Percentiles rank a stretch among this genome's conserved stretches.
Conservation (phyloP, 2,888 invertebrate species). For the Lymantria dispar region DNA sequence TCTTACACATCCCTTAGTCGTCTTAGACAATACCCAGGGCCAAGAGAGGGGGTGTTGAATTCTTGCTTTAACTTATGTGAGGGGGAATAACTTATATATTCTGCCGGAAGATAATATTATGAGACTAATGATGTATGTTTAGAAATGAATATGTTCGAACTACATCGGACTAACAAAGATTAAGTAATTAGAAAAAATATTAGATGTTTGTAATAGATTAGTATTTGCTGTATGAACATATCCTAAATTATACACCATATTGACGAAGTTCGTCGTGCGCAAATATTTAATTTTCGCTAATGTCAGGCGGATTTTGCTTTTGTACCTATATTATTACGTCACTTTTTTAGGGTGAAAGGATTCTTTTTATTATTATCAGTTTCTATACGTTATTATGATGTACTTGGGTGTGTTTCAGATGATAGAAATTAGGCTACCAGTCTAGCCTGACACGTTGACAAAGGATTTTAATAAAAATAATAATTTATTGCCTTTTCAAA, state of each 20-base stretch:
- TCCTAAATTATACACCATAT: slow-evolving; percentile 23
- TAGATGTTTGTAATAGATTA: neutral
- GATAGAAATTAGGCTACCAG: no score
- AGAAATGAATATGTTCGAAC: neutral
- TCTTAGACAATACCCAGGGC: no score
- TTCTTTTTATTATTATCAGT: no score
- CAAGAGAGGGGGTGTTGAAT: no score
- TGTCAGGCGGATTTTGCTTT: slow-evolving; percentile 58
- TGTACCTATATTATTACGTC: slow-evolving; percentile 52
- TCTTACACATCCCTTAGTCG: no score
- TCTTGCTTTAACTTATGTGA: no score
- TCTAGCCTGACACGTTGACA: no score
- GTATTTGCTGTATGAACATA: slow-evolving; percentile 13
- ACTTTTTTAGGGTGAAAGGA: slow-evolving; percentile 42
- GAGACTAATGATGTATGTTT: neutral
- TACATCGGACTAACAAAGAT: neutral
- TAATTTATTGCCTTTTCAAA: no score
- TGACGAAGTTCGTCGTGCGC: slow-evolving; percentile 35
- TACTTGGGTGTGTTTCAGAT: no score
- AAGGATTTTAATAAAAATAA: no score
- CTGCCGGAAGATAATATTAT: neutral
- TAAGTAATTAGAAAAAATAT: neutral
- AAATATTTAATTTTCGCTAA: slow-evolving; percentile 54
- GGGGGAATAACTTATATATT: no score
- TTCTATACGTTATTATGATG: no score